These are phyloP conservation scores for Epiblema foenella DNA, from an alignment of 2,888 invertebrate genomes.

Conservation along the genomic window DNA sequence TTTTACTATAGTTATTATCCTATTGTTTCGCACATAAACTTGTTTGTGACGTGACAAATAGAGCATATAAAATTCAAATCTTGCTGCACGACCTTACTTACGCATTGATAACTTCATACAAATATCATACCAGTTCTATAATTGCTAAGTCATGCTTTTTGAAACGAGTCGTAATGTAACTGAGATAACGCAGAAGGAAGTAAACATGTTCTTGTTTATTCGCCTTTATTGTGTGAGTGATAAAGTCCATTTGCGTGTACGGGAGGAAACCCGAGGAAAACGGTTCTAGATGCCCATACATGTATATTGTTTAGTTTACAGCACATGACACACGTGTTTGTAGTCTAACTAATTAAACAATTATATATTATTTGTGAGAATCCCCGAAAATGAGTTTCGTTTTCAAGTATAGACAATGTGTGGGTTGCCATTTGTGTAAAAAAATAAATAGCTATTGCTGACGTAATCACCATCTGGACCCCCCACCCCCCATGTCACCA, in stretches of 20 bases:
- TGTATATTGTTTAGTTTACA: background rate
- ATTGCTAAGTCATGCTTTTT: conserved; percentile 36
- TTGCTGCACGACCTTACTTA: background rate
- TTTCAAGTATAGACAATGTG: too few species aligned
- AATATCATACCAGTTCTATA: conserved; percentile 34
- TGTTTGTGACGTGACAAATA: conserved; percentile 18
- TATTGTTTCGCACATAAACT: background rate
- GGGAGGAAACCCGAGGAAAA: background rate
- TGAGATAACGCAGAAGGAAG: conserved; percentile 33
- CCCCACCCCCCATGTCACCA: too few species aligned
- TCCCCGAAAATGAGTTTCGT: too few species aligned
- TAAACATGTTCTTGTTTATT: background rate
- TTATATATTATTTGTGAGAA: too few species aligned
- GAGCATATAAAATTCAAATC: conserved; percentile 13
- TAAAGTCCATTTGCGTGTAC: background rate
- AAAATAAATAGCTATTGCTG: too few species aligned
- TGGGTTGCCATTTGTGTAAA: too few species aligned
- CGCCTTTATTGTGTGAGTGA: background rate
- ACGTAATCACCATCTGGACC: too few species aligned
- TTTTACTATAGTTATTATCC: too few species aligned
- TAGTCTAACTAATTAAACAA: too few species aligned
- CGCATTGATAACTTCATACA: background rate
- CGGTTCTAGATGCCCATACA: background rate
- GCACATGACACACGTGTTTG: background rate
- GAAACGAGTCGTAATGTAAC: conserved; percentile 19